Conservation (phyloP, 2,888 invertebrate species). For the Hofmannophila pseudospretella region DNA sequence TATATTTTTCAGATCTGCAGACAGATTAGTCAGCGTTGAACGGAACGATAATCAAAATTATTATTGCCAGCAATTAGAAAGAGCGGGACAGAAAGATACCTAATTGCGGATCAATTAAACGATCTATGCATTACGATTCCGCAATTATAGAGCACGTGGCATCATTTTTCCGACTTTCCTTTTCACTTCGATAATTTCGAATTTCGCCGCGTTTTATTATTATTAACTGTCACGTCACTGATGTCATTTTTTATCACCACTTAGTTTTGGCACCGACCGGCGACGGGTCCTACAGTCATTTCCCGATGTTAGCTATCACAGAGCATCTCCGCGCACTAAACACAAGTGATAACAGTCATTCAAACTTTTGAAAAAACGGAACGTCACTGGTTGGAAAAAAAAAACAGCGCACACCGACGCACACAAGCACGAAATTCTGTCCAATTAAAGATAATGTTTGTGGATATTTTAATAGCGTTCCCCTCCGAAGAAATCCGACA, state of each 20-base stretch:
- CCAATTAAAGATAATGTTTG: conserved; percentile 78
- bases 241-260: conserved; percentile 59
- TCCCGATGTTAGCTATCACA: conserved; percentile 35
- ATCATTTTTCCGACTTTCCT: conserved; percentile 46
- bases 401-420: conserved; percentile 56
- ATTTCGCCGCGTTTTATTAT: conserved; percentile 23
- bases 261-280: conserved; percentile 28
- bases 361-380: conserved; percentile 62
- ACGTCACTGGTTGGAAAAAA: conserved; percentile 56
- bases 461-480: conserved; percentile 77
- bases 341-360: conserved; percentile 71
- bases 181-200: conserved; percentile 21
- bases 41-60: conserved; percentile 42
- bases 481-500: conserved; percentile 76
- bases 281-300: conserved; percentile 23
- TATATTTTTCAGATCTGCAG: conserved; percentile 19
- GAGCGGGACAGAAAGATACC: conserved; percentile 53
- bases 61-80: conserved; percentile 52
- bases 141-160: conserved; percentile 64
- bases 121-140: conserved; percentile 52
- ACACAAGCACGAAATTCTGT: conserved; percentile 74
- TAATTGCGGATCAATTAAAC: conserved; percentile 57
- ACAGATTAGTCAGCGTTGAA: conserved; percentile 20
- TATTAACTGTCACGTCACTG: conserved; percentile 52
- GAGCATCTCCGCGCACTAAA: conserved; percentile 60